Base-by-base conservation (phyloP, 2,888 invertebrate genomes). In the Hypomecis atomaria region DNA sequence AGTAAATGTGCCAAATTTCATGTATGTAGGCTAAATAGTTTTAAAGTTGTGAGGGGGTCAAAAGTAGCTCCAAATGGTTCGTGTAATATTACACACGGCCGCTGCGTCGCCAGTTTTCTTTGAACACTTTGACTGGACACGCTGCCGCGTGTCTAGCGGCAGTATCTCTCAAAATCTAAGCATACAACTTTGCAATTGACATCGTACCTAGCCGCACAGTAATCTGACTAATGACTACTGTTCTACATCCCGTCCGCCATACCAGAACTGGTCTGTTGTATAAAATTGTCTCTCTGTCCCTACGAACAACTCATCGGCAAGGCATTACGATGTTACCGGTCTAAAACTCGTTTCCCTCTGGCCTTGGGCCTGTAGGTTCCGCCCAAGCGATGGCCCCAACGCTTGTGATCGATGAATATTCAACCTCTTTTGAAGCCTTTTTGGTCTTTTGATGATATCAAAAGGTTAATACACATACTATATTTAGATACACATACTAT, bases 331-430 rank as follows among this genome's bases (percentile, higher is more conserved):
- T 60, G 50, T 37, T 59, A 66, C 66, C 58, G 62, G 59, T 86
- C 79, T 77, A 65, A 78, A 90, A 90, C 91, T 79, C 85, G 91
- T 91, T 86, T 65, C 52, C 48, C 45, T 66, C 23, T 81, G 86
- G 85, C 90, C 91, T 90, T 92, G 88, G 80, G 48, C 77, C 77
- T 83, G 79, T 83, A 83, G 86, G 86, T 88, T 86, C 84, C 85
- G 85, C 81, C n/a, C n/a, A 78, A 83, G 80, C 77, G 88, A n/a
- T n/a, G n/a, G 82, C 85, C 85, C 81, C 84, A 73, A 71, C 77
- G 72, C 72, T 75, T 72, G 70, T 69, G 62, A 71, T 77, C 70
- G 73, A 76, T 73, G 69, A 69, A 69, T 69, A 66, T 58, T 65
- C 58, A 64, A 68, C 57, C 42, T 63, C 57, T 49, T 59, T 65